A percentile compares a stretch with the other conserved stretches of the same genome.
Conservation (phyloP, 64 coral and sea anemone species). For the Pocillopora damicornis region DNA sequence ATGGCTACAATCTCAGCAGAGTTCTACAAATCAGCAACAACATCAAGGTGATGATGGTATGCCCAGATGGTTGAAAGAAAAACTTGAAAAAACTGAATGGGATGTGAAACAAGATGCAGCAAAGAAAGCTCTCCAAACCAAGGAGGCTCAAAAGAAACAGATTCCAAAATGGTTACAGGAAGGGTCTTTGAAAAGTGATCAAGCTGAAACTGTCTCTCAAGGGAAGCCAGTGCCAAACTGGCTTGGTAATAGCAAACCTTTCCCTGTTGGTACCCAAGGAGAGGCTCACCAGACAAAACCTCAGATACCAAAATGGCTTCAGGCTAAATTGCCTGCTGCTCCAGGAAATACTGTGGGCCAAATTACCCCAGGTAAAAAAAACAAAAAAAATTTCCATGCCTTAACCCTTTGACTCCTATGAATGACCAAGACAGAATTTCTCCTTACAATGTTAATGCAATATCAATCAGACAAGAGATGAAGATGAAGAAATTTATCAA, state of each 20-base stretch:
- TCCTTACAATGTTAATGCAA: too few relatives aligned
- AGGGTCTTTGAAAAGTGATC: background rate
- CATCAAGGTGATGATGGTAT: conserved; percentile 17
- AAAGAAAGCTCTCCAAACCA: conserved; percentile 1
- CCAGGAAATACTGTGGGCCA: background rate
- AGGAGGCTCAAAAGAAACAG: conserved; percentile 15
- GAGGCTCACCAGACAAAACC: background rate
- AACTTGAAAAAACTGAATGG: conserved; percentile 28
- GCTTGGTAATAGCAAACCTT: conserved; percentile 45
- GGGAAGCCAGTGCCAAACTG: conserved; percentile 51
- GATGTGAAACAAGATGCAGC: conserved; percentile 35
- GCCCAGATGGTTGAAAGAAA: conserved; percentile 64
- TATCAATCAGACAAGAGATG: too few relatives aligned
- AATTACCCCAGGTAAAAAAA: conserved; percentile 6
- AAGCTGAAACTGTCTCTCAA: background rate
- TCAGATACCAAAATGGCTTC: conserved; percentile 62
- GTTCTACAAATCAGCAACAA: background rate
- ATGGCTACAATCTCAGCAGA: conserved; percentile 62
- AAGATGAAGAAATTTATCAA: too few relatives aligned
- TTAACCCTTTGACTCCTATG: too few relatives aligned
- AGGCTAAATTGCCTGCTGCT: background rate
- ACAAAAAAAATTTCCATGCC: background rate
- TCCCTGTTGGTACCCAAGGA: conserved; percentile 1
- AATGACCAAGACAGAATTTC: too few relatives aligned
- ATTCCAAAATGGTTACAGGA: conserved; percentile 54